Percentiles rank a stretch among this genome's conserved stretches.
Conservation (phyloP, 2,888 invertebrate genomes). For the Drosophila multiciliata region DNA sequence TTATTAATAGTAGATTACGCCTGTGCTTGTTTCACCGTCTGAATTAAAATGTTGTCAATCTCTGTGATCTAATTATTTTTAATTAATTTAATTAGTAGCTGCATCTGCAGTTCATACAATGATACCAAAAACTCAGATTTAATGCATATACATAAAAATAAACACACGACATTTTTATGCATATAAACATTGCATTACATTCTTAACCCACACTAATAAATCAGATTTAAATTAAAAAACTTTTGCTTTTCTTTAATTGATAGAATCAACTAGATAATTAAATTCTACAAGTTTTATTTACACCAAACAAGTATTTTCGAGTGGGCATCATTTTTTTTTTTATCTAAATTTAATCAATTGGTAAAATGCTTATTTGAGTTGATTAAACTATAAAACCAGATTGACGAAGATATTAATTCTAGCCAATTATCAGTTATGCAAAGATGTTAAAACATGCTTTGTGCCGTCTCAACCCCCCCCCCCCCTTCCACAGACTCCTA, state of each 20-base stretch:
- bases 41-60: neutral
- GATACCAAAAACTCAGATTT: too few relatives aligned
- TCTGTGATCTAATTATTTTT: neutral
- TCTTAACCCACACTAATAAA: neutral
- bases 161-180: neutral
- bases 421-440: conserved; percentile 10
- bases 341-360: neutral
- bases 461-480: neutral
- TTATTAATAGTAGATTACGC: conserved; percentile 1
- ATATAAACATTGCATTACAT: neutral
- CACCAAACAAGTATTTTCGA: neutral
- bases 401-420: neutral
- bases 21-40: neutral
- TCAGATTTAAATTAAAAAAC: neutral
- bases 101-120: neutral
- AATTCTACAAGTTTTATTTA: neutral
- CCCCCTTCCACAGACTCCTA: neutral
- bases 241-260: neutral
- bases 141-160: neutral
- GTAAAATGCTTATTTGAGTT: neutral
- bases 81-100: neutral
- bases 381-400: neutral
- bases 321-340: neutral
- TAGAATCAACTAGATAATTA: neutral
- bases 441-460: conserved; percentile 16